A percentile compares a stretch with the other conserved stretches of the same genome.
Conservation (phyloP, 2,113 vertebrate genomes). For the Columba janthina region DNA sequence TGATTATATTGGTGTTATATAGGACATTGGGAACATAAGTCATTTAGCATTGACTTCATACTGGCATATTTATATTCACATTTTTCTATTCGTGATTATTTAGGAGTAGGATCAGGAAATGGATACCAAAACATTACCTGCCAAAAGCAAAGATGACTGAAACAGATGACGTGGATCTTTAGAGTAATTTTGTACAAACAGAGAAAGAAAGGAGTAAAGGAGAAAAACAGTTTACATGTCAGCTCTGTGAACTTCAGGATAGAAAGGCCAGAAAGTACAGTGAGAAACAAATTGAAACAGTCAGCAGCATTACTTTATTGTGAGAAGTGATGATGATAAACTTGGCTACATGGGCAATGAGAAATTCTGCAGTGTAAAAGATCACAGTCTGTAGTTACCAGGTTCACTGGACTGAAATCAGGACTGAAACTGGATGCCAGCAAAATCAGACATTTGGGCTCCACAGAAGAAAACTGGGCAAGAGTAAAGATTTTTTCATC, state of each 20-base stretch:
- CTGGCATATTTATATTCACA: conserved; percentile 19
- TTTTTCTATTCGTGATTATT: conserved; percentile 46
- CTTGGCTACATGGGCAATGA: not conserved
- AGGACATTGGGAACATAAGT: conserved; percentile 5
- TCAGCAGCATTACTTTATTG: conserved; percentile 28
- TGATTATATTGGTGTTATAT: not conserved
- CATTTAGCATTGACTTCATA: conserved; percentile 33
- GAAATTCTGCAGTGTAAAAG: conserved; percentile 48
- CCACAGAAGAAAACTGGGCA: conserved; percentile 68
- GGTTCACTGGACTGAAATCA: conserved; percentile 41
- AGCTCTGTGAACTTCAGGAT: conserved; percentile 7
- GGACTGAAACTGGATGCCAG: conserved; percentile 52
- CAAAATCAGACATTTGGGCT: conserved; percentile 62
- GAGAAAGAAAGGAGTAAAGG: conserved; percentile 11
- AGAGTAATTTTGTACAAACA: not conserved
- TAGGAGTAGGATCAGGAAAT: conserved; percentile 51
- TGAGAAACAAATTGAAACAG: conserved; percentile 47
- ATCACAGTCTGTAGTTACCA: conserved; percentile 55
- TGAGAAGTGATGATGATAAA: conserved; percentile 52
- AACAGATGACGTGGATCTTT: not conserved
- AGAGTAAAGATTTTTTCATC: conserved; percentile 43
- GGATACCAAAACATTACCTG: not conserved
- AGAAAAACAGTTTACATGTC: conserved; percentile 31
- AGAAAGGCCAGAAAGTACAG: conserved; percentile 28
- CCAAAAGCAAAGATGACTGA: conserved; percentile 48